Base-by-base conservation (phyloP, 2,888 invertebrate species). In the Drymonia ruficornis region DNA sequence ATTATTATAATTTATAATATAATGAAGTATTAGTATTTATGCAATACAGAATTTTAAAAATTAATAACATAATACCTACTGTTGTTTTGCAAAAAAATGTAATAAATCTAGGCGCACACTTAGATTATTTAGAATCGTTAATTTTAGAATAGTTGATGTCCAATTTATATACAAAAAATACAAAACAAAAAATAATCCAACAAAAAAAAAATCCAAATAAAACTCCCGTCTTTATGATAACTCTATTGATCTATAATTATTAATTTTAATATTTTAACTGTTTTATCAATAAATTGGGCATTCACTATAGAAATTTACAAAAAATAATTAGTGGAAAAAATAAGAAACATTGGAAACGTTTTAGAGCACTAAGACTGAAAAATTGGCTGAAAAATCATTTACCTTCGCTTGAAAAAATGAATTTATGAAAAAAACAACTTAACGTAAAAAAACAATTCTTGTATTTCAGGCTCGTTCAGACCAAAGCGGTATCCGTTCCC, bases 351-450 rank as follows among this genome's bases (percentile, higher is more conserved):
- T 83, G 78, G 75, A 72, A 75, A 78, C 72, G 74, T 76, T 82
- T 86, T 88, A 85, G 86, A 91, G 88, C 90, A 89, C 86, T 89
- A 91, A 92, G 91, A 92, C 91, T 92, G 91, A 91, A 81, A 81
- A 83, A 80, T 84, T 81, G 87, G 89, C 85, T 84, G 78, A 83
- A 79, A 77, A 73, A 70, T 79, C 76, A 78, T 65, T 77, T 70
- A 81, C 81, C 81, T 83, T 80, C 75, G 77, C 82, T 76, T 77
- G 76, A 53, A 55, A 56, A 63, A 43, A 12, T 15, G 52, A 56
- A 55, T 56, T 48, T 52, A 52, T 59, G 54, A 53, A 54, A 56
- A 49, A 36, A 49, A 36, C 53, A 54, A 42, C 44, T 49, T 51
- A 23, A 54, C 53, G 29, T 16, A 40, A 50, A 54, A 50, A 57